Percentiles rank a stretch among this genome's conserved stretches.
Evolutionary conservation across 2,113 vertebrate genomes (phyloP).

Genomic region (Sarotherodon lohbergeri): DNA sequence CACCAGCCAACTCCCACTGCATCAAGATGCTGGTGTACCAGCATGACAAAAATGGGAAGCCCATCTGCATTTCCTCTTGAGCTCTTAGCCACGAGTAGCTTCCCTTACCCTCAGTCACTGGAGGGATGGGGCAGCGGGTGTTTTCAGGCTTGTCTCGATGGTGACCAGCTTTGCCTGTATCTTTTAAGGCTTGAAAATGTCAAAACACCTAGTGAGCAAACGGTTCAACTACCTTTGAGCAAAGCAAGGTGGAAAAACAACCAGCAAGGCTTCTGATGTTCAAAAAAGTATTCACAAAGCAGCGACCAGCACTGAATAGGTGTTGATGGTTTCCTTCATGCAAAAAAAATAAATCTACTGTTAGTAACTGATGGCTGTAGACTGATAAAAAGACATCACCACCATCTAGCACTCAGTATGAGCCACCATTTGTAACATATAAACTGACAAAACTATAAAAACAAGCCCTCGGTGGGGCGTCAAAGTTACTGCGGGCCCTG

Average conservation of each 20-base stretch:
- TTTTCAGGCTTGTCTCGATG: conserved; percentile 30
- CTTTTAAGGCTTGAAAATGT: conserved; percentile 57
- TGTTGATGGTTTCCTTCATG: conserved; percentile 33
- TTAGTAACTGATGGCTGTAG: not conserved
- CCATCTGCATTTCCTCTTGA: conserved; percentile 92
- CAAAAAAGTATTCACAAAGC: conserved; percentile 24
- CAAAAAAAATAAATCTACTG: conserved; percentile 32
- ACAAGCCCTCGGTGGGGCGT: conserved; percentile 3
- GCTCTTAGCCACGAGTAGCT: not conserved
- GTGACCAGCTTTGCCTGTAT: conserved; percentile 13
- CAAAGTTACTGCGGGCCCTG: not conserved
- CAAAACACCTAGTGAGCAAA: conserved; percentile 20
- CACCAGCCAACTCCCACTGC: conserved; percentile 94
- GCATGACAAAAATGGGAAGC: conserved; percentile 93
- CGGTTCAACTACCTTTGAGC: conserved; percentile 17
- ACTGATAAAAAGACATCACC: conserved; percentile 1
- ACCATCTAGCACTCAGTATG: conserved; percentile 4
- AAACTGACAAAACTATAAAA: not conserved
- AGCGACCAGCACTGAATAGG: conserved; percentile 5
- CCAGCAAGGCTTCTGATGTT: not conserved
- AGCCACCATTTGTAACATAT: conserved; percentile 1
- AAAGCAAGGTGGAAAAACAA: conserved; percentile 21
- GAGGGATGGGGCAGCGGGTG: not conserved
- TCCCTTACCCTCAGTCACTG: not conserved
- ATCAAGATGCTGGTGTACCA: conserved; percentile 98